A percentile compares a stretch with the other conserved stretches of the same genome.
These are phyloP conservation scores for Willisornis vidua DNA, from an alignment of 2,113 vertebrate genomes.

Conservation along the genomic window DNA sequence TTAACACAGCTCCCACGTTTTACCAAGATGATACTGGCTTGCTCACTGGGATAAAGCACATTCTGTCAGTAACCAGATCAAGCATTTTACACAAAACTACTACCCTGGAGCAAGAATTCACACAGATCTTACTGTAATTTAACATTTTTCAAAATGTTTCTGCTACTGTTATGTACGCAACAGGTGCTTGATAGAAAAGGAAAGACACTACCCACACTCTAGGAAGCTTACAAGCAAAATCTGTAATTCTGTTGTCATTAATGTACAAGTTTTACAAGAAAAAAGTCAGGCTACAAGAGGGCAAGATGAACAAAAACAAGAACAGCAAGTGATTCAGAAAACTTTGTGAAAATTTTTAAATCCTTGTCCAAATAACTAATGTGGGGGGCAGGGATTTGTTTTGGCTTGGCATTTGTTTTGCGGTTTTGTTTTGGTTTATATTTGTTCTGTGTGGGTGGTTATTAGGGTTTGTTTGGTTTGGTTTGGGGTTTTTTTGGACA, in stretches of 20 bases:
- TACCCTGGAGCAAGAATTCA: not conserved
- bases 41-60: not conserved
- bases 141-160: not conserved
- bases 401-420: not conserved
- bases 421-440: not conserved
- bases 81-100: not conserved
- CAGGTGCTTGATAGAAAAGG: not conserved
- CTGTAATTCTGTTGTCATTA: not conserved
- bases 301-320: not conserved
- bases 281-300: not conserved
- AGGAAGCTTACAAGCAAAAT: not conserved
- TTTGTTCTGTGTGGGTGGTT: not conserved
- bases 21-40: not conserved
- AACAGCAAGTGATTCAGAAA: not conserved
- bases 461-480: not conserved
- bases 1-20: fast-evolving
- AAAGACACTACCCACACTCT: not conserved
- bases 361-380: not conserved
- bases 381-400: not conserved
- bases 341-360: not conserved
- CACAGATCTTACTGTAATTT: not conserved
- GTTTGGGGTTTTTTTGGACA: not conserved
- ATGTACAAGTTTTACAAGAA: not conserved
- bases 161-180: not conserved
- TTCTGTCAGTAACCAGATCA: not conserved